Evolutionary conservation across 2,113 vertebrate species (phyloP).

Genomic region (Cairina moschata): DNA sequence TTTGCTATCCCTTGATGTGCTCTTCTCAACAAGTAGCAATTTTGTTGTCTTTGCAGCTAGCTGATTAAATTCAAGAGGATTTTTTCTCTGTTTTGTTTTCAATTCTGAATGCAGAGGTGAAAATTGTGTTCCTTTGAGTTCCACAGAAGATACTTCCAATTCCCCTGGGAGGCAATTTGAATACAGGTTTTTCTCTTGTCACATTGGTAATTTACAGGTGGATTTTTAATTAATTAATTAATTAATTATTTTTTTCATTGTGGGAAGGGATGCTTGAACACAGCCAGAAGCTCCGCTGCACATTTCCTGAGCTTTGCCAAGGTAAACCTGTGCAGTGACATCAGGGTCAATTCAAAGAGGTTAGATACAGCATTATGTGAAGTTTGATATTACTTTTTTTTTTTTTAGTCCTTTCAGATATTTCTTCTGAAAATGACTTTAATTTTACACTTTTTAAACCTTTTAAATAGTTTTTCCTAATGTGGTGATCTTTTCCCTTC

Average conservation of each 20-base stretch:
- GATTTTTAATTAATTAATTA: too few species aligned
- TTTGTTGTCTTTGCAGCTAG: conserved; percentile 19
- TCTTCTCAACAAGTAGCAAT: conserved; percentile 17
- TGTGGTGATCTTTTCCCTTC: not conserved
- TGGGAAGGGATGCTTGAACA: not conserved
- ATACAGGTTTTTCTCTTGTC: conserved; percentile 9
- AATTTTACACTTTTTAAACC: not conserved
- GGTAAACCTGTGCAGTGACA: not conserved
- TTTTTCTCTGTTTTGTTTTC: not conserved
- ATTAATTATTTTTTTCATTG: not conserved
- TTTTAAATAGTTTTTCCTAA: not conserved
- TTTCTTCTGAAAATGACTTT: not conserved
- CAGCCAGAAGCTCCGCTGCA: not conserved
- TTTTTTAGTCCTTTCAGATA: not conserved
- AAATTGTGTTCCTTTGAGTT: conserved; percentile 18
- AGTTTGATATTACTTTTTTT: not conserved
- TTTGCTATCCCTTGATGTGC: not conserved
- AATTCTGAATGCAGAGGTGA: not conserved
- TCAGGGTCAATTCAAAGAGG: not conserved
- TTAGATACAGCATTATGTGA: not conserved
- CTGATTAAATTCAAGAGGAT: not conserved
- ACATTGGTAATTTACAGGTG: not conserved
- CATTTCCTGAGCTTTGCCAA: not conserved
- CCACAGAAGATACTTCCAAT: not conserved
- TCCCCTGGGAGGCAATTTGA: not conserved